A percentile compares a stretch with the other conserved stretches of the same genome.
These are phyloP conservation scores for Drosophila ustulata DNA, from an alignment of 2,888 invertebrate species.

Conservation along the genomic window DNA sequence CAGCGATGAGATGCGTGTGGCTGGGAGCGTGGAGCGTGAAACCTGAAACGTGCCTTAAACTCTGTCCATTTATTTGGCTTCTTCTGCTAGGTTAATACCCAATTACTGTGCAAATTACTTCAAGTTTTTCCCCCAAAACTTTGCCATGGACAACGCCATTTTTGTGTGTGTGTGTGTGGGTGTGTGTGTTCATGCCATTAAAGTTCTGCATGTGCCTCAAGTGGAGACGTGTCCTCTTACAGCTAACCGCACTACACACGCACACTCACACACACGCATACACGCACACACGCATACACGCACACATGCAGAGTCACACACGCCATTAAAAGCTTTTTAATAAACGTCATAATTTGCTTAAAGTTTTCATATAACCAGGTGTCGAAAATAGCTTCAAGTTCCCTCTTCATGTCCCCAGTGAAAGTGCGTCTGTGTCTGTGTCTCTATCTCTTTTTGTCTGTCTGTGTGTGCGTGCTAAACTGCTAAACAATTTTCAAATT, in stretches of 20 bases:
- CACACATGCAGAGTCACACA: constrained; percentile 9
- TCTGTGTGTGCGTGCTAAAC: constrained; percentile 27
- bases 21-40: neutral
- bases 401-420: neutral
- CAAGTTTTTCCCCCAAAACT: constrained; percentile 63
- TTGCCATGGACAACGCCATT: constrained; percentile 42
- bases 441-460: neutral
- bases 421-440: neutral
- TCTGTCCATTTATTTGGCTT: constrained; percentile 73
- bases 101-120: constrained; percentile 85
- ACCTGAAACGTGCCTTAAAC: constrained; percentile 66
- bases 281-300: neutral
- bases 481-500: constrained; percentile 58
- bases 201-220: constrained; percentile 66
- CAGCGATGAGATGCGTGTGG: constrained; percentile 9
- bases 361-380: constrained; percentile 71
- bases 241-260: constrained; percentile 13
- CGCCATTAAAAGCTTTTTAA: constrained; percentile 72
- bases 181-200: constrained; percentile 46
- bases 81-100: constrained; percentile 83
- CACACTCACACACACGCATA: constrained; percentile 8
- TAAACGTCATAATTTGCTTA: constrained; percentile 79
- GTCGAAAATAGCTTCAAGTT: constrained; percentile 51
- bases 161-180: constrained; percentile 30
- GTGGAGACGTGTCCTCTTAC: constrained; percentile 51